These are phyloP conservation scores for Odontocolon sp. DNA, from an alignment of 2,888 invertebrate genomes.

Conservation along the genomic window DNA sequence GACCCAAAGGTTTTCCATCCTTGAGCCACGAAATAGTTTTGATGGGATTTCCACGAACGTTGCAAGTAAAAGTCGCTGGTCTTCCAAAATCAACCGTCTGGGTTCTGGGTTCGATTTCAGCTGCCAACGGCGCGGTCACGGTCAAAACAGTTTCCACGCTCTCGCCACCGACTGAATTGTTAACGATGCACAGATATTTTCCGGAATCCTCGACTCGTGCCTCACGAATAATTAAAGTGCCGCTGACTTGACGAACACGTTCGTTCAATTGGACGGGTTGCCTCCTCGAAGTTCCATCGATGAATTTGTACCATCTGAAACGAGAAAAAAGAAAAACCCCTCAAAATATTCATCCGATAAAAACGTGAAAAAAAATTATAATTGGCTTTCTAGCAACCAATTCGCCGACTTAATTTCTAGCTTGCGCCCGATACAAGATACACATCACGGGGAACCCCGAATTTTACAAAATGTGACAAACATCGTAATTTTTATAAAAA, in stretches of 20 bases:
- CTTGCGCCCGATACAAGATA: constrained; percentile 54
- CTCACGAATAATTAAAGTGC: constrained; percentile 95
- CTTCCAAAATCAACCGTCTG: constrained; percentile 97
- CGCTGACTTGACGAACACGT: constrained; percentile 95
- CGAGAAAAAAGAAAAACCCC: constrained; percentile 78
- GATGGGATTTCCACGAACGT: constrained; percentile 94
- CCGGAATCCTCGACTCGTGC: constrained; percentile 96
- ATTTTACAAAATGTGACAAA: constrained; percentile 61
- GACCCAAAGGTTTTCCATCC: constrained; percentile 93
- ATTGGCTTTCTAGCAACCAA: background rate
- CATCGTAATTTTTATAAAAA: too few species aligned
- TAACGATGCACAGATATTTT: constrained; percentile 96
- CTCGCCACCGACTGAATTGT: constrained; percentile 96
- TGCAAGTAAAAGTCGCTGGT: constrained; percentile 95
- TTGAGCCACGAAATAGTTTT: constrained; percentile 96
- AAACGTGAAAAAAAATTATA: background rate
- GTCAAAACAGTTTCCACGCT: constrained; percentile 96
- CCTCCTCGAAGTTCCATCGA: constrained; percentile 92
- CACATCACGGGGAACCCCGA: constrained; percentile 33
- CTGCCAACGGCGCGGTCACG: constrained; percentile 94
- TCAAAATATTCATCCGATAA: background rate
- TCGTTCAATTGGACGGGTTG: constrained; percentile 95
- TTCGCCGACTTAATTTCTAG: background rate
- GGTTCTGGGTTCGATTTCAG: constrained; percentile 93
- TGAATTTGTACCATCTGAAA: constrained; percentile 97